These are phyloP conservation scores for Hirtodrosophila cameraria DNA, from an alignment of 2,888 invertebrate species.

Conservation along the genomic window DNA sequence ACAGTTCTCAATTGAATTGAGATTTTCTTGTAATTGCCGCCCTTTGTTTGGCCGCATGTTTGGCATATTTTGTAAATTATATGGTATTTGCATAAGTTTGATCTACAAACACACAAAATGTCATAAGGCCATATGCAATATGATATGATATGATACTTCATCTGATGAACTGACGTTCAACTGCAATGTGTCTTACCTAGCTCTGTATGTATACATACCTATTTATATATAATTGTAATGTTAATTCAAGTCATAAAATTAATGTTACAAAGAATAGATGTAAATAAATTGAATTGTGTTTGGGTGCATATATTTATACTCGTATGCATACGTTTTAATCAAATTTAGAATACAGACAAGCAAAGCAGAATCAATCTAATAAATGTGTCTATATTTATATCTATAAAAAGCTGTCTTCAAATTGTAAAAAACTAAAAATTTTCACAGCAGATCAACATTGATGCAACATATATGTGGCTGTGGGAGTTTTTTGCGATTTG, in stretches of 20 bases:
- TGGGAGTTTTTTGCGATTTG: no score
- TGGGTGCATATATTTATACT: no score
- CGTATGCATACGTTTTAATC: background rate
- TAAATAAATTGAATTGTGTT: constrained; percentile 9
- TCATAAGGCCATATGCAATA: constrained; percentile 5
- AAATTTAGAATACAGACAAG: background rate
- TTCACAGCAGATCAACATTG: no score
- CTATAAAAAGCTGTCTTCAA: no score
- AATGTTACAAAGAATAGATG: background rate
- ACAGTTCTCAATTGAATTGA: constrained; percentile 47
- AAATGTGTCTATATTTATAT: no score
- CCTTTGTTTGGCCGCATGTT: constrained; percentile 64
- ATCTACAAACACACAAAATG: constrained; percentile 14
- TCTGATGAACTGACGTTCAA: constrained; percentile 5
- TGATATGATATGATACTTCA: constrained; percentile 15
- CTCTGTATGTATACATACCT: no score
- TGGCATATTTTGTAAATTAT: constrained; percentile 72
- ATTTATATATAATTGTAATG: constrained; percentile 5
- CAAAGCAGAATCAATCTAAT: no score
- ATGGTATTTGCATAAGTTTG: constrained; percentile 40
- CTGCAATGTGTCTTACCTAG: constrained; percentile 1
- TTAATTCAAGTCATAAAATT: constrained; percentile 3
- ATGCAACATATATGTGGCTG: no score
- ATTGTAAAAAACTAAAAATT: no score
- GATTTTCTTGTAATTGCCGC: constrained; percentile 67